Evolutionary conservation across 1,140 invertebrate species (phyloP).

Genomic region (Plectrocnemia conspersa): DNA sequence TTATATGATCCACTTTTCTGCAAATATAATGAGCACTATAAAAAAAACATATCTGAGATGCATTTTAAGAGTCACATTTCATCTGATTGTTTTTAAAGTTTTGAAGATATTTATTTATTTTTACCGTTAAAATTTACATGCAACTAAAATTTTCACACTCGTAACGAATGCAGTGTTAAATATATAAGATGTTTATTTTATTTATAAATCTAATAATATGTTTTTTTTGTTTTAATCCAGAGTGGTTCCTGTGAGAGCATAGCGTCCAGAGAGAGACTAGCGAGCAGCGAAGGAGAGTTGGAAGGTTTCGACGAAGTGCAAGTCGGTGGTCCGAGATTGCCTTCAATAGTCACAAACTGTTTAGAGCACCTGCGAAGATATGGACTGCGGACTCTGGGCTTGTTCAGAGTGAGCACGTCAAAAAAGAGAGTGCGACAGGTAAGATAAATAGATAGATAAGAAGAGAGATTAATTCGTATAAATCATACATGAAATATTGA

Average conservation of each 20-base stretch:
- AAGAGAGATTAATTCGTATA: not conserved
- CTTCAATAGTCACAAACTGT: slow-evolving; percentile 70
- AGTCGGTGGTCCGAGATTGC: slow-evolving; percentile 52
- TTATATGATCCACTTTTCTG: too few relatives aligned
- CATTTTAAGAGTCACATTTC: too few relatives aligned
- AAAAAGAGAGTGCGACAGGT: slow-evolving; percentile 90
- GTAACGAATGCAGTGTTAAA: too few relatives aligned
- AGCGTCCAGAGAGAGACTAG: slow-evolving; percentile 56
- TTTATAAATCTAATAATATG: too few relatives aligned
- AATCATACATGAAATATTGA: slow-evolving; percentile 2
- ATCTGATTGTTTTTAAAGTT: too few relatives aligned
- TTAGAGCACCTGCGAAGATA: slow-evolving; percentile 73
- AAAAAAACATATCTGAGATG: too few relatives aligned
- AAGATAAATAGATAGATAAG: slow-evolving; percentile 31
- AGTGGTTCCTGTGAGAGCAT: slow-evolving; percentile 67
- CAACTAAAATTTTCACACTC: too few relatives aligned
- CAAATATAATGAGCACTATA: too few relatives aligned
- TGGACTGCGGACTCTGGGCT: slow-evolving; percentile 76
- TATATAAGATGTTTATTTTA: too few relatives aligned
- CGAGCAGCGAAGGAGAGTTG: slow-evolving; percentile 56
- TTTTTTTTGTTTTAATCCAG: slow-evolving; percentile 47
- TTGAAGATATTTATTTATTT: too few relatives aligned
- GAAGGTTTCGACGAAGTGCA: slow-evolving; percentile 41
- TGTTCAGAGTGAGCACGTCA: slow-evolving; percentile 85
- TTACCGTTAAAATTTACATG: too few relatives aligned